Evolutionary conservation across 2,113 vertebrate genomes (phyloP).

Genomic region (Neolamprologus caudopunctatus): DNA sequence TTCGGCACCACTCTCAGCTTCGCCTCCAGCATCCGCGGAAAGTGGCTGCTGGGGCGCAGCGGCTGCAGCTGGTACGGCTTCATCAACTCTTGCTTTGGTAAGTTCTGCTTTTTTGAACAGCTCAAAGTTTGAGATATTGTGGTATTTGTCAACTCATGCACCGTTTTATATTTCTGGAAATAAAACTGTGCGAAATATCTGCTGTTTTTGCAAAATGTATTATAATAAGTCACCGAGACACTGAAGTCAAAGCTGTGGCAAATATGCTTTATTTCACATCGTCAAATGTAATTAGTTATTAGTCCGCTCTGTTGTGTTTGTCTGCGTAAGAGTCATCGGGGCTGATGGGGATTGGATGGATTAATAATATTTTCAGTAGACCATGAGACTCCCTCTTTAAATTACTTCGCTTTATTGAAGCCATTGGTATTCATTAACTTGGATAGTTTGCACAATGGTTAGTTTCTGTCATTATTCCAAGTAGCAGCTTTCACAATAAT

Average conservation of each 20-base stretch:
- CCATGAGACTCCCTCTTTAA: neutral
- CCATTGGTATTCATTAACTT: neutral
- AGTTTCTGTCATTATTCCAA: neutral
- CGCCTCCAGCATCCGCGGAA: conserved; percentile 76
- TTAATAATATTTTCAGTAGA: neutral
- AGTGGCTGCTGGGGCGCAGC: conserved; percentile 78
- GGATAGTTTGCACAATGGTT: neutral
- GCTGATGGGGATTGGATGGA: neutral
- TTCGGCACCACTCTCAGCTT: conserved; percentile 86
- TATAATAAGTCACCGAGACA: neutral
- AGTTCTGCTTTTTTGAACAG: conserved; percentile 24
- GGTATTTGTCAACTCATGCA: neutral
- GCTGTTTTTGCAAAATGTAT: neutral
- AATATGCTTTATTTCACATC: neutral
- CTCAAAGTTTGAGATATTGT: neutral
- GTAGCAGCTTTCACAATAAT: neutral
- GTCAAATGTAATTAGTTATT: neutral
- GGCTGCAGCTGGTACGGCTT: conserved; percentile 88
- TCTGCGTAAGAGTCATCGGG: neutral
- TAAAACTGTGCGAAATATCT: neutral
- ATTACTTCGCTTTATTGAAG: neutral
- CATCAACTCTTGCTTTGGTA: conserved; percentile 89
- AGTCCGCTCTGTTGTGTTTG: neutral
- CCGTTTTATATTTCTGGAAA: neutral
- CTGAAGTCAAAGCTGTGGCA: neutral